Base-by-base conservation (phyloP, 2,888 invertebrate species). In the Nezara viridula region DNA sequence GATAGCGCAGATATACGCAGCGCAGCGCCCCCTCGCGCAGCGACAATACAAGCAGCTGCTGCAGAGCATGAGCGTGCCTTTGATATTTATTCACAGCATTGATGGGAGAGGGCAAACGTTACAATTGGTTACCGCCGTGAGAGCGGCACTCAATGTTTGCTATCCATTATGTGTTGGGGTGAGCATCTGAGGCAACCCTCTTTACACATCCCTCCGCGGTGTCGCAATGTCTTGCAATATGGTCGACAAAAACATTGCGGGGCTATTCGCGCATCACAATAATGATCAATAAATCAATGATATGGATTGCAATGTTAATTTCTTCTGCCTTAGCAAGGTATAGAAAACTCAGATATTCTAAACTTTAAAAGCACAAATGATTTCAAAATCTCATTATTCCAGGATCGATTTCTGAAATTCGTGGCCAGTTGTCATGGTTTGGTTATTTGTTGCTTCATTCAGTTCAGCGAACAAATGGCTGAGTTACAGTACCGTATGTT, bases 81-180 rank as follows among this genome's bases (percentile, higher is more conserved):
- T 73, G 37, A 27, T 73, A 32, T 73, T 73, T 73, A 37, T 73
- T 73, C 66, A 73, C 66, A 73, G 66, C 19, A 16, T 19, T 6
- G 27, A 27, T 60, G 27, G 27, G n/a, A 10, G 27, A 60, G 60
- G 60, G 60, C 60, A 32, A 73, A 73, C 37, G 66, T 21, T 73
- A 73, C 66, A 73, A 73, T 73, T 37, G 66, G 66, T 60, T 60
- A 60, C 3, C n/a, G 60, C 32, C 14, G 27, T 27, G 27, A 60
- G 60, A 60, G 60, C 32, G 60, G 14, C 37, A 73, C 66, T 37
- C 66, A 37, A 32, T 73, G 66, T 73, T 73, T 73, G 66, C 37
- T 37, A 73, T 73, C 66, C 66, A 73, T 73, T 73, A 73, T 73
- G 66, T 73, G 32, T 37, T 73, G 21, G 66, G 66, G 66, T 73